phyloP scores from a whole-genome alignment of 2,888 invertebrate genomes.

The Tenthredo distinguenda region DNA sequence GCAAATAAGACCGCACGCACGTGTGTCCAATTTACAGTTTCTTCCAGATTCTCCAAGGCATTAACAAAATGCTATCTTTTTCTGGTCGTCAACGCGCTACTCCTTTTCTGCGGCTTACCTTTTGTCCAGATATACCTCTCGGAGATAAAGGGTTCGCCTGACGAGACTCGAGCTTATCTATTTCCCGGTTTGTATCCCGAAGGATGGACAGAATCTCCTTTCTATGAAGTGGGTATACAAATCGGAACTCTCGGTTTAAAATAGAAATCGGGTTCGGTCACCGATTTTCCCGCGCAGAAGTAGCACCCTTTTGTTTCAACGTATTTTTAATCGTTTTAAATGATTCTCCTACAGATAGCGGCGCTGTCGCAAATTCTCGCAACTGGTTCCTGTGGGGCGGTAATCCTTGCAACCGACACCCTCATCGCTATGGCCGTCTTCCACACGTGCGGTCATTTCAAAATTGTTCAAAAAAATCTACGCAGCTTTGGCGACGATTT shows the following conservation, averaged over 20 bases:
- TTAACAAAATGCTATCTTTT: constrained; percentile 65
- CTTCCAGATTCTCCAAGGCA: constrained; percentile 64
- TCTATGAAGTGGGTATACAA: constrained; percentile 63
- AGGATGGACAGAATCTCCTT: constrained; percentile 64
- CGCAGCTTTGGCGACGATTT: neutral
- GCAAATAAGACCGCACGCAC: neutral
- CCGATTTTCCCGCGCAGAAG: neutral
- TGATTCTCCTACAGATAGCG: constrained; percentile 58
- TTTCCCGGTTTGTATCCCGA: constrained; percentile 67
- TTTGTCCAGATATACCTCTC: constrained; percentile 58
- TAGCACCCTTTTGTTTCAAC: neutral
- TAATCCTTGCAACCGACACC: constrained; percentile 68
- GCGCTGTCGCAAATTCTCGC: constrained; percentile 67
- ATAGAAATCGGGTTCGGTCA: too few species aligned
- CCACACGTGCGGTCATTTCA: constrained; percentile 68
- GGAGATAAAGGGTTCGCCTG: constrained; percentile 38
- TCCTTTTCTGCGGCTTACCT: constrained; percentile 66
- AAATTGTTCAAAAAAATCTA: constrained; percentile 63
- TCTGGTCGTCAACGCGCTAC: constrained; percentile 65
- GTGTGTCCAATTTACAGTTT: neutral
- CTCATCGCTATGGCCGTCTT: constrained; percentile 68
- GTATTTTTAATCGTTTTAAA: neutral
- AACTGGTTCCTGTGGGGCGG: constrained; percentile 63
- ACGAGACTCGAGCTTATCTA: constrained; percentile 61
- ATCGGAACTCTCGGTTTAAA: neutral